Evolutionary conservation across 2,888 invertebrate genomes (phyloP).

Genomic region (Alviniconcha strummeri): DNA sequence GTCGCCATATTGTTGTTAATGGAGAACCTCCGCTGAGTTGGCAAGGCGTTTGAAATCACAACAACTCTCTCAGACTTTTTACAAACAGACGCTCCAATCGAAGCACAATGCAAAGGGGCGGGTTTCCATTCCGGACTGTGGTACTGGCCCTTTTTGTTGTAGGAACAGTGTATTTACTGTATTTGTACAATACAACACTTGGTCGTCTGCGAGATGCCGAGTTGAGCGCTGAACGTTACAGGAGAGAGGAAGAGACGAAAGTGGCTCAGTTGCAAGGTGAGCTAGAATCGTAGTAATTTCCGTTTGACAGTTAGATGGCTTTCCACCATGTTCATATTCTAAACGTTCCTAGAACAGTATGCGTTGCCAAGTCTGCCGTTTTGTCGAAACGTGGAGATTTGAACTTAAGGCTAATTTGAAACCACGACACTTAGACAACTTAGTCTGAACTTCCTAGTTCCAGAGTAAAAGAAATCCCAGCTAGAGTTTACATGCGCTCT

Average conservation of each 20-base stretch:
- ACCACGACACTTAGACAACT: not conserved
- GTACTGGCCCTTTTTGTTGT: slow-evolving; percentile 50
- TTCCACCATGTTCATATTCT: too few relatives aligned
- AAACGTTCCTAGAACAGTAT: too few relatives aligned
- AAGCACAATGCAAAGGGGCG: slow-evolving; percentile 44
- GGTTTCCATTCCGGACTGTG: slow-evolving; percentile 52
- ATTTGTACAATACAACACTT: slow-evolving; percentile 56
- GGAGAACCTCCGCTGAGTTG: slow-evolving; percentile 23
- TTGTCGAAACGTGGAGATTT: too few relatives aligned
- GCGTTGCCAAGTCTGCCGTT: too few relatives aligned
- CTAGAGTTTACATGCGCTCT: too few relatives aligned
- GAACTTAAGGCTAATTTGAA: too few relatives aligned
- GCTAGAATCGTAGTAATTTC: not conserved
- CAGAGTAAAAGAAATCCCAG: too few relatives aligned
- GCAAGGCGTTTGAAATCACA: slow-evolving; percentile 20
- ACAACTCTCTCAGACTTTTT: slow-evolving; percentile 1
- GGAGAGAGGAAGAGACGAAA: slow-evolving; percentile 60
- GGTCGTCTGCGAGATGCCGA: slow-evolving; percentile 60
- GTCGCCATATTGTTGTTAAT: slow-evolving; percentile 58
- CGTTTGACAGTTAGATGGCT: not conserved
- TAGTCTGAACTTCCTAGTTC: not conserved
- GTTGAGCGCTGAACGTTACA: slow-evolving; percentile 56
- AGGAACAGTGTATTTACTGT: slow-evolving; percentile 57
- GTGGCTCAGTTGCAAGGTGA: slow-evolving; percentile 64
- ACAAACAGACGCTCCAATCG: not conserved